phyloP scores from a whole-genome alignment of 2,888 invertebrate genomes.

The Gisinianus flammeolus region DNA sequence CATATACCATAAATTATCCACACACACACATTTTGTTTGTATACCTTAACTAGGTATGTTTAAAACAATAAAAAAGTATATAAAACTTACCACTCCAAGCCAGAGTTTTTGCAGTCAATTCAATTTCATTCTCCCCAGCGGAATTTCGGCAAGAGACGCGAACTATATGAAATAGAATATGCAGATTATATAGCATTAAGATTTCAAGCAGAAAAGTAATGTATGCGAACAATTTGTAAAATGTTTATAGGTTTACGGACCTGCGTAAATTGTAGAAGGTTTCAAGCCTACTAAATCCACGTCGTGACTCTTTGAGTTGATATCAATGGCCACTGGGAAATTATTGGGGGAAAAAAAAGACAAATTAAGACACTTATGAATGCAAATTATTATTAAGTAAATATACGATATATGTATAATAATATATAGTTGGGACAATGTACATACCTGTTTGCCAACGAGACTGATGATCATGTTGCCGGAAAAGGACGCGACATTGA shows the following conservation, averaged over 20 bases:
- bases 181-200: no score
- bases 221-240: not conserved
- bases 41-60: no score
- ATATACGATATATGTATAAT: not conserved
- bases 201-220: slow-evolving; percentile 8
- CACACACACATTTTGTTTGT: no score
- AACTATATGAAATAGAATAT: slow-evolving; percentile 53
- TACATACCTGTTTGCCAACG: slow-evolving; percentile 53
- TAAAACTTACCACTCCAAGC: slow-evolving; percentile 19
- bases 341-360: no score
- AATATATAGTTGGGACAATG: not conserved
- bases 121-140: slow-evolving; percentile 69
- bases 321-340: slow-evolving; percentile 2
- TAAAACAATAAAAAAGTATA: no score
- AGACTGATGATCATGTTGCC: slow-evolving; percentile 35
- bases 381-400: not conserved
- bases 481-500: slow-evolving; percentile 32
- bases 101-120: slow-evolving; percentile 68
- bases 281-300: slow-evolving; percentile 25
- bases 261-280: slow-evolving; percentile 30
- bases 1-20: not conserved
- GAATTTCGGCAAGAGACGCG: slow-evolving; percentile 70
- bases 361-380: not conserved
- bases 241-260: slow-evolving; percentile 11
- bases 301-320: slow-evolving; percentile 11